A percentile compares a stretch with the other conserved stretches of the same genome.
Conservation (phyloP, 1,140 invertebrate species). For the Sinella curviseta region DNA sequence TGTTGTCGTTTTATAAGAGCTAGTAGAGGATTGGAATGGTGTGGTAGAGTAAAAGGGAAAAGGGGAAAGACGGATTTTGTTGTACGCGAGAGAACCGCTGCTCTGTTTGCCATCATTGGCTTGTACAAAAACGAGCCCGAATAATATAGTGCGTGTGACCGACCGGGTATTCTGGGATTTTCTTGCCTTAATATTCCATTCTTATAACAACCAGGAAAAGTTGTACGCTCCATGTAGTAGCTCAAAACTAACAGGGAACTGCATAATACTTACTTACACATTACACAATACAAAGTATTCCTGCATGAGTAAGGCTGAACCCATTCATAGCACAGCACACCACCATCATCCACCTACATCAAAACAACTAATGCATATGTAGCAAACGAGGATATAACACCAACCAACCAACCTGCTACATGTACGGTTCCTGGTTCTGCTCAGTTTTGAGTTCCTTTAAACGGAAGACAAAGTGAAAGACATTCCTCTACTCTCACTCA, state of each 20-base stretch:
- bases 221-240: not conserved
- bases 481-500: not conserved
- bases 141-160: not conserved
- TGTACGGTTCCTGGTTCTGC: too few relatives aligned
- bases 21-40: too few relatives aligned
- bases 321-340: too few relatives aligned
- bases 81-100: not conserved
- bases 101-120: slow-evolving; percentile 3
- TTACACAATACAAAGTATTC: not conserved
- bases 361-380: not conserved
- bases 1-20: not conserved
- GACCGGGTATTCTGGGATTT: slow-evolving; percentile 13
- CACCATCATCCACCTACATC: not conserved
- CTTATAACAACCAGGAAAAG: not conserved
- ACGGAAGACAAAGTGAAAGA: slow-evolving; percentile 10
- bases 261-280: not conserved
- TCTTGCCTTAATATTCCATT: not conserved
- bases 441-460: slow-evolving; percentile 10
- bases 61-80: slow-evolving; percentile 1
- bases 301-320: not conserved
- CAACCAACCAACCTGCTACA: too few relatives aligned
- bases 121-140: not conserved
- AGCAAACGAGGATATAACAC: not conserved
- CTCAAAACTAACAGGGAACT: not conserved
- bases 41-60: too few relatives aligned